Evolutionary conservation across 2,888 invertebrate species (phyloP).

Genomic region (Ptilodon capucinus): DNA sequence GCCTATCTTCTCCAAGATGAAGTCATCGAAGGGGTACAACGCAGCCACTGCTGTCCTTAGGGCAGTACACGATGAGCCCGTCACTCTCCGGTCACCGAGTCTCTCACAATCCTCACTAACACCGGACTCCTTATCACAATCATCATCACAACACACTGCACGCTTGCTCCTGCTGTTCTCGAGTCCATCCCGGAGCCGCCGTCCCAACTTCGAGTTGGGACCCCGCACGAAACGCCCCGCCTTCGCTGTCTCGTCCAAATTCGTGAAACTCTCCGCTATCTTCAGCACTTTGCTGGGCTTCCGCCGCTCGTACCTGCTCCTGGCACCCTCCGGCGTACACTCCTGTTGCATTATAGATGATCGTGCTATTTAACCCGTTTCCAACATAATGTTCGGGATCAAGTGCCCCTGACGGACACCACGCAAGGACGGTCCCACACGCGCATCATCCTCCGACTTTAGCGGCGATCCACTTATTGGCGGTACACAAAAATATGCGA

Average conservation of each 20-base stretch:
- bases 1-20: constrained; percentile 95
- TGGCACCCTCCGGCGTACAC: constrained; percentile 59
- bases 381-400: constrained; percentile 67
- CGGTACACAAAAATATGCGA: constrained; percentile 68
- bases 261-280: constrained; percentile 80
- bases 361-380: constrained; percentile 68
- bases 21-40: constrained; percentile 96
- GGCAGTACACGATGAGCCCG: constrained; percentile 91
- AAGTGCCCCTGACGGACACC: constrained; percentile 54
- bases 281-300: constrained; percentile 78
- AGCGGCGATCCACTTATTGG: constrained; percentile 55
- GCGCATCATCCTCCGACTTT: constrained; percentile 51
- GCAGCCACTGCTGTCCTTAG: constrained; percentile 95
- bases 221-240: constrained; percentile 73
- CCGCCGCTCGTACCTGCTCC: constrained; percentile 73
- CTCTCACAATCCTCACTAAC: constrained; percentile 75
- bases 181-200: constrained; percentile 56
- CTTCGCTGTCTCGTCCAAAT: constrained; percentile 76
- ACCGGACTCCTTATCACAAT: constrained; percentile 78
- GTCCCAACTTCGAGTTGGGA: constrained; percentile 68
- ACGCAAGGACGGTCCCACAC: constrained; percentile 52
- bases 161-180: constrained; percentile 63
- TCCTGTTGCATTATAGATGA: constrained; percentile 80
- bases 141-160: constrained; percentile 72
- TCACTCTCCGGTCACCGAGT: constrained; percentile 72